Evolutionary conservation across 2,797 vertebrate species (phyloP).

Genomic region (Threskiornis aethiopicus): DNA sequence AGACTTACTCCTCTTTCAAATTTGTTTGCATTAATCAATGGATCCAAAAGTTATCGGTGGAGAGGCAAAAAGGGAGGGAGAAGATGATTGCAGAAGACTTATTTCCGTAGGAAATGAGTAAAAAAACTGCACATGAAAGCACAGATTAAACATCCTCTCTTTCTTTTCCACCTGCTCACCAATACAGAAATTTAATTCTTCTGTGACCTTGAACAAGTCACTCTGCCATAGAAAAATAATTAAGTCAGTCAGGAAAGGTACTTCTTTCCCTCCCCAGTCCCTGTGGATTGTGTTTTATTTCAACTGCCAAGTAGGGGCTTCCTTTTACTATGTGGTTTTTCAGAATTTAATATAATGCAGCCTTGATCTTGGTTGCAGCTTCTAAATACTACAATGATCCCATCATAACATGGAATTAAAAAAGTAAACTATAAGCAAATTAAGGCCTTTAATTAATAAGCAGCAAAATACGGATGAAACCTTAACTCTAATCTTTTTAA

Average conservation of each 20-base stretch:
- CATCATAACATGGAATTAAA: background rate
- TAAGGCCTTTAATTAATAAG: conserved; percentile 4
- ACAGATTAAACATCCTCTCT: background rate
- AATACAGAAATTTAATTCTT: background rate
- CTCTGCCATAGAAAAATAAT: conserved; percentile 5
- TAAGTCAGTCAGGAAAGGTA: background rate
- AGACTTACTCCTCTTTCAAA: background rate
- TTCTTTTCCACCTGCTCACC: background rate
- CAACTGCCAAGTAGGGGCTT: background rate
- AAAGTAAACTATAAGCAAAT: conserved; percentile 1
- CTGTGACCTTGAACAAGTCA: background rate
- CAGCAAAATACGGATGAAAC: background rate
- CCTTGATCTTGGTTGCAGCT: background rate
- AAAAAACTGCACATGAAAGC: background rate
- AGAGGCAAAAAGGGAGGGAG: background rate
- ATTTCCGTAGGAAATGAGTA: background rate
- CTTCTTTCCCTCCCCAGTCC: background rate
- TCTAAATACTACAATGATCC: background rate
- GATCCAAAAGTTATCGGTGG: background rate
- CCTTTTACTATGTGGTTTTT: background rate
- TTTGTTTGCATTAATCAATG: background rate
- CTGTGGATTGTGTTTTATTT: conserved; percentile 17
- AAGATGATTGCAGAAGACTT: background rate
- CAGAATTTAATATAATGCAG: background rate
- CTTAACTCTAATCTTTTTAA: background rate